Evolutionary conservation across 2,888 invertebrate species (phyloP).

Genomic region (Tryphoninae sp.): DNA sequence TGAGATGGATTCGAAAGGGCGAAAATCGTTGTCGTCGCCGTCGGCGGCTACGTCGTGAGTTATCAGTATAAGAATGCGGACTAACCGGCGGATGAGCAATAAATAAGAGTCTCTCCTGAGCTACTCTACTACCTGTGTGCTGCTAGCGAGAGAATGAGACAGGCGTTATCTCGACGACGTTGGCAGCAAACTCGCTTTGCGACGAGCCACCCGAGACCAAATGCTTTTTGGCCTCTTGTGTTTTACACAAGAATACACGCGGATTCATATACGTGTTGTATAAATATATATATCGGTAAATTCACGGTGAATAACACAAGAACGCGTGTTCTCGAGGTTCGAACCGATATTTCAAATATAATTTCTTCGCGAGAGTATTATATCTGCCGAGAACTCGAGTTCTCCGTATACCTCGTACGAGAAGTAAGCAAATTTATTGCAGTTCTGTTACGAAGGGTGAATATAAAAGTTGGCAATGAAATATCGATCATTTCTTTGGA

Average conservation of each 20-base stretch:
- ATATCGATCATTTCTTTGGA: slow-evolving; percentile 6
- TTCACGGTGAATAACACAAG: slow-evolving; percentile 15
- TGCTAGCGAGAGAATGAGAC: slow-evolving; percentile 34
- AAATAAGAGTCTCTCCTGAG: slow-evolving; percentile 70
- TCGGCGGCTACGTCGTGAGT: slow-evolving; percentile 52
- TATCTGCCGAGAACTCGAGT: background rate
- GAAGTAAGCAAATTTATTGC: slow-evolving; percentile 27
- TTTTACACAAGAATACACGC: slow-evolving; percentile 12
- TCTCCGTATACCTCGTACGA: background rate
- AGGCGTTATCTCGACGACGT: slow-evolving; percentile 65
- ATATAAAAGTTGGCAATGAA: slow-evolving; percentile 16
- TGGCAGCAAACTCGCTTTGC: slow-evolving; percentile 18
- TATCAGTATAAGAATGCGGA: slow-evolving; percentile 72
- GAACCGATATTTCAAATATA: slow-evolving; percentile 36
- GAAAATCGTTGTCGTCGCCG: slow-evolving; percentile 62
- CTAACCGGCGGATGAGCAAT: slow-evolving; percentile 69
- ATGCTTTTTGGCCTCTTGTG: slow-evolving; percentile 50
- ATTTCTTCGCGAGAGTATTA: slow-evolving; percentile 25
- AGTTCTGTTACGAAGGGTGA: background rate
- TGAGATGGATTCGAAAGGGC: slow-evolving; percentile 68
- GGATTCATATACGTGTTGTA: background rate
- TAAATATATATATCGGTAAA: slow-evolving; percentile 20
- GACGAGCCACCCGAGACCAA: slow-evolving; percentile 11
- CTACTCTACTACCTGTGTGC: slow-evolving; percentile 61
- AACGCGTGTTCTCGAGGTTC: slow-evolving; percentile 18